Base-by-base conservation (phyloP, 2,797 vertebrate genomes). In the Syndactyla subalaris region DNA sequence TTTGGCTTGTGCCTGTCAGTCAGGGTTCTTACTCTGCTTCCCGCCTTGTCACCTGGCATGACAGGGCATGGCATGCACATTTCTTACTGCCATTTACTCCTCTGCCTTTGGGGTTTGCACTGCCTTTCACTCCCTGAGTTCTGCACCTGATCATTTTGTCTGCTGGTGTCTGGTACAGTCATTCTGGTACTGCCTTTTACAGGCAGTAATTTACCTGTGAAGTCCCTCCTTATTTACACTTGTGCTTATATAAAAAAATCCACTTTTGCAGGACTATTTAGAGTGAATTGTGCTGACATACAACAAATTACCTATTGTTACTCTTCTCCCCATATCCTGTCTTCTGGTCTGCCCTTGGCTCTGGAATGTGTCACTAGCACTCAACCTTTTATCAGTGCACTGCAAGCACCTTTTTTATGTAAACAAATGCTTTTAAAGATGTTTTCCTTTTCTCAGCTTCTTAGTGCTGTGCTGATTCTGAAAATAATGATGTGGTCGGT, bases 331-430 rank as follows among this genome's bases (percentile, higher is more conserved):
- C 3, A 0, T 80, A 88, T 94, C 73, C 91, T 96, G 91, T 92
- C 73, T 15, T 49, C 76, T 90, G 88, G 8, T 54, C 26, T 30
- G 58, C 70, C 87, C 70, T 85, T 73, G 82, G 17, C 20, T 72
- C 76, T 88, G 85, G 76, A 92, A 81, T 79, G 79, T 91, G 85
- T 96, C 58, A 17, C 30, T 32, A 58, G 63, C 49, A 46, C n/a
- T 93, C 72, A 81, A 7, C 54, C 62, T 81, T 68, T 85, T 92
- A 41, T 43, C 62, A 17, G 20, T 79, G 62, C 20, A 46, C 57
- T 74, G 71, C 62, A 71, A 80, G 43, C 1, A 2, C 10, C 46
- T 49, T 63, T 36, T 59, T 52, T 78, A 38, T 26, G 34, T 72
- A 81, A 88, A 78, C 75, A 78, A 85, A 68, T 65, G 17, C 8